phyloP scores from a whole-genome alignment of 2,888 invertebrate species.

The Harpalus rufipes region DNA sequence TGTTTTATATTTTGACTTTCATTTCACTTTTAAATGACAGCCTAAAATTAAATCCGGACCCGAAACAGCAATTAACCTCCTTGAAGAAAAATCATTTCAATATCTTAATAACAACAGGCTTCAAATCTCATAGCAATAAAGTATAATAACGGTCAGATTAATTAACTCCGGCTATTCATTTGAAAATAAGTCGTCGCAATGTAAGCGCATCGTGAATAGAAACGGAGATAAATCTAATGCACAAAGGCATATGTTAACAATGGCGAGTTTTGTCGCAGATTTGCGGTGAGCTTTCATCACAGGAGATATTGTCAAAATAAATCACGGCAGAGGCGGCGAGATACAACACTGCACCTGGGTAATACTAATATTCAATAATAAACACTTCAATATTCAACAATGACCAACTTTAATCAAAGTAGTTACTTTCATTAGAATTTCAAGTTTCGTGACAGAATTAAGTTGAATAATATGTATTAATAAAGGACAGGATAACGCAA shows the following conservation, averaged over 20 bases:
- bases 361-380: too few species aligned
- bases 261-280: conserved; percentile 55
- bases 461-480: too few species aligned
- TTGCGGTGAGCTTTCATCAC: conserved; percentile 37
- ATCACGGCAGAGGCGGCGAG: conserved; percentile 3
- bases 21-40: neutral
- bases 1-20: neutral
- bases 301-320: conserved; percentile 46
- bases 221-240: conserved; percentile 50
- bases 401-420: too few species aligned
- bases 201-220: conserved; percentile 8
- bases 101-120: neutral
- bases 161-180: conserved; percentile 1
- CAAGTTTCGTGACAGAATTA: too few species aligned
- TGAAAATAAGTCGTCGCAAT: neutral
- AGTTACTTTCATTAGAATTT: too few species aligned
- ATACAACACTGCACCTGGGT: too few species aligned
- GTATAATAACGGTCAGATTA: neutral
- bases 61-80: neutral
- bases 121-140: neutral
- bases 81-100: neutral
- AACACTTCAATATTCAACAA: too few species aligned
- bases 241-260: conserved; percentile 63
- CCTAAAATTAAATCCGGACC: conserved; percentile 2
- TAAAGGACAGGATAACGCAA: too few species aligned